Conservation (phyloP, 2,113 vertebrate genomes). For the Hemicordylus capensis region DNA sequence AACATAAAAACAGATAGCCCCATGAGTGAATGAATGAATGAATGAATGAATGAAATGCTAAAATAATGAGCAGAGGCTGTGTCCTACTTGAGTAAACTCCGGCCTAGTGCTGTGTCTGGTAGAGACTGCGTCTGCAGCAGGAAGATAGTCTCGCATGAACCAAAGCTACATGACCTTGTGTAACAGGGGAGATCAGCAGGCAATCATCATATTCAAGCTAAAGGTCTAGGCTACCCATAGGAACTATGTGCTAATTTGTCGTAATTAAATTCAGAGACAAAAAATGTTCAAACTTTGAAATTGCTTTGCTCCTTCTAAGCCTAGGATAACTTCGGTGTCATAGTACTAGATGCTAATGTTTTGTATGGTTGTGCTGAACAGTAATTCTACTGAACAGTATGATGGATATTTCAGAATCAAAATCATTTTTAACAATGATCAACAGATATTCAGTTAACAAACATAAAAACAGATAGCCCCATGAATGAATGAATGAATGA, state of each 20-base stretch:
- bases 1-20: no score
- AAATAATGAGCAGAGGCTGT: not conserved
- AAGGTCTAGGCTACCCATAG: not conserved
- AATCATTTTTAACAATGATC: no score
- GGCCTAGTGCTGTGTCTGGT: not conserved
- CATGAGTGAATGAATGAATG: no score
- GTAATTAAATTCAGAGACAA: not conserved
- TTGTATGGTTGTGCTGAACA: no score
- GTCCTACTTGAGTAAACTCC: not conserved
- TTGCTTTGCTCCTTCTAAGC: not conserved
- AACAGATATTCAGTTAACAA: no score
- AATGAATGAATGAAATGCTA: no score
- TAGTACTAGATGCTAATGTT: not conserved
- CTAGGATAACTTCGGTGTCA: not conserved
- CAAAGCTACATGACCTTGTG: not conserved
- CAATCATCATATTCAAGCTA: not conserved
- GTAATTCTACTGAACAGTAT: no score
- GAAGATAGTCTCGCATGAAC: not conserved
- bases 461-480: no score
- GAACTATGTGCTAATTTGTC: not conserved
- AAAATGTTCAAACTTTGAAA: not conserved
- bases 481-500: no score
- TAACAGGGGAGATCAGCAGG: not conserved
- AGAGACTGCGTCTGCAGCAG: not conserved
- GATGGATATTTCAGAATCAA: no score